phyloP scores from a whole-genome alignment of 2,888 invertebrate species.

The Cantharis rufa region DNA sequence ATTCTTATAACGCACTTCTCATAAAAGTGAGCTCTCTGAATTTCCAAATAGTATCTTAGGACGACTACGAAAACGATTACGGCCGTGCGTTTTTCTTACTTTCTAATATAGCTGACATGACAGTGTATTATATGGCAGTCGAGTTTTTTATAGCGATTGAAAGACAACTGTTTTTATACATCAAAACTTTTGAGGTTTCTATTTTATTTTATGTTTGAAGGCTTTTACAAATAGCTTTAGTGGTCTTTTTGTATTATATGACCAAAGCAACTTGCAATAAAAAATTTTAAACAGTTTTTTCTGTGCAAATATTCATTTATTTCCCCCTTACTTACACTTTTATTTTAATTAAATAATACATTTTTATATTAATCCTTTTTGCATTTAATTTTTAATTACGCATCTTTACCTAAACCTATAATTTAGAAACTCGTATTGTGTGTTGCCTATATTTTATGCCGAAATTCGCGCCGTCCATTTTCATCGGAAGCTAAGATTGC shows the following conservation, averaged over 20 bases:
- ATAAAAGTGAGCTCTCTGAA: conserved; percentile 24
- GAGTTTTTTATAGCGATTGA: conserved; percentile 44
- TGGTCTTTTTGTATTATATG: neutral
- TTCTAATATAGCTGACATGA: conserved; percentile 39
- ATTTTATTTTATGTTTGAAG: conserved; percentile 37
- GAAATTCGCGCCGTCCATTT: no score
- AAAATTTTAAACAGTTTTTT: neutral
- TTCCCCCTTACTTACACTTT: neutral
- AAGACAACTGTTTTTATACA: conserved; percentile 48
- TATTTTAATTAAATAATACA: neutral
- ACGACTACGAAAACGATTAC: conserved; percentile 19
- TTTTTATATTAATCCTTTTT: neutral
- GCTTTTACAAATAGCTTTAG: conserved; percentile 14
- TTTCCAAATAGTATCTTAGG: conserved; percentile 19
- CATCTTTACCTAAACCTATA: neutral
- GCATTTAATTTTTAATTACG: no score
- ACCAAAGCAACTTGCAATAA: neutral
- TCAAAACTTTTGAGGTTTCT: conserved; percentile 45
- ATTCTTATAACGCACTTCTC: conserved; percentile 29
- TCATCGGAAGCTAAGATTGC: no score
- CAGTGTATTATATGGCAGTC: conserved; percentile 42
- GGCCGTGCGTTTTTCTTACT: conserved; percentile 27
- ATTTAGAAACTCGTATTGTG: neutral
- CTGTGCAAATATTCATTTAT: neutral
- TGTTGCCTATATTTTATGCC: neutral